phyloP scores from a whole-genome alignment of 2,797 vertebrate genomes.

The Capromys pilorides region DNA sequence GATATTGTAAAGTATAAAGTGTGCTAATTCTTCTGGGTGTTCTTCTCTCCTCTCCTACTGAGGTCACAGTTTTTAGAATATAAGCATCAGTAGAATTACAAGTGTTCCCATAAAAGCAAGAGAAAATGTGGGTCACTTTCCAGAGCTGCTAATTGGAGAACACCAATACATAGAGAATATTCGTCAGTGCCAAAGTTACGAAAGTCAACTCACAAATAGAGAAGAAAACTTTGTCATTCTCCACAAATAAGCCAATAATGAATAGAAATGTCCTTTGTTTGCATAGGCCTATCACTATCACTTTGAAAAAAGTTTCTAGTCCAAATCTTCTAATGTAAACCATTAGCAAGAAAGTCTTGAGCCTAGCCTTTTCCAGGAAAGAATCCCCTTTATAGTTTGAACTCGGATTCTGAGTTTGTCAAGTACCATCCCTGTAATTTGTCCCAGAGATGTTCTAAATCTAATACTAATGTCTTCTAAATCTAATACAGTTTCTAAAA shows the following conservation, averaged over 20 bases:
- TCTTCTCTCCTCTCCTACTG: not conserved
- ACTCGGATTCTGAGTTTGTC: not conserved
- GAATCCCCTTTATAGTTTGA: not conserved
- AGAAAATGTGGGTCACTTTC: not conserved
- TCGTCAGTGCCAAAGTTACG: not conserved
- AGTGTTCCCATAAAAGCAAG: slow-evolving; percentile 1
- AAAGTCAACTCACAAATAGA: not conserved
- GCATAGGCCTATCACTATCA: not conserved
- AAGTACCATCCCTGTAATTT: not conserved
- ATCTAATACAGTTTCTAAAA: slow-evolving; percentile 37
- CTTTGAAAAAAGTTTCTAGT: slow-evolving; percentile 9
- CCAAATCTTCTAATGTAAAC: not conserved
- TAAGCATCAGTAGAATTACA: slow-evolving; percentile 4
- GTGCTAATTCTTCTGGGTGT: not conserved
- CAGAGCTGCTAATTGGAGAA: not conserved
- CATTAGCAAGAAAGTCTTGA: not conserved
- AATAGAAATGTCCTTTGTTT: slow-evolving; percentile 24
- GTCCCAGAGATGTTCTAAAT: not conserved
- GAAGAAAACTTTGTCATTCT: slow-evolving; percentile 28
- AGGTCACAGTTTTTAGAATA: slow-evolving; percentile 13
- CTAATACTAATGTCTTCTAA: not conserved
- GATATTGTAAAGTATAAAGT: not conserved
- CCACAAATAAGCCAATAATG: not conserved
- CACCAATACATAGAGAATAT: slow-evolving; percentile 24
- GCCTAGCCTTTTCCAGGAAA: not conserved